Base-by-base conservation (phyloP, 1,140 invertebrate genomes). In the Drosophila bipectinata region DNA sequence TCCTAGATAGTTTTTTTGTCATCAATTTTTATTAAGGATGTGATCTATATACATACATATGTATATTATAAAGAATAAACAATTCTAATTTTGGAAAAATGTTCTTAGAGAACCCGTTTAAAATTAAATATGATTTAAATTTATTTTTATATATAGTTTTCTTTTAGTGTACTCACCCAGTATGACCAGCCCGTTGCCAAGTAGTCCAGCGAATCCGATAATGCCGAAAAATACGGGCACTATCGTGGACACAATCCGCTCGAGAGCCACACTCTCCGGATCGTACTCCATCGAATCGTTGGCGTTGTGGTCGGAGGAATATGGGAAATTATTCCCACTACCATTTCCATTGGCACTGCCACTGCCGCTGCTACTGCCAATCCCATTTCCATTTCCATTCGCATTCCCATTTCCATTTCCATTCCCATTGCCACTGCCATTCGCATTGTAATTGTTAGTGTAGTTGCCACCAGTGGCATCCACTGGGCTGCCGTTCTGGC, bases 131-230 rank as follows among this genome's bases (percentile, higher is more conserved):
- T 30, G 6, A 30, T 7, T 6, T 8, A 18, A 30, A 30, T 30
- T 7, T 39, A 9, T 39, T 10, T 1, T 12, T 15, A 1, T 14
- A 14, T 14, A 4, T 30, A n/a, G n/a, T 24, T 49, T 49, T 49
- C 10, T 34, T 34, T 34, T 34, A 10, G 32, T 49, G 24, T 18
- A 83, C 91, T 90, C 66, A 92, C 91, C 91, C 2, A 97, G 93
- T n/a, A 97, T 96, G 6, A 98, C 97, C 28, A 98, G 92, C 0
- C 95, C 94, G 92, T 98, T 99, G 63, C 98, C 98, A 26, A 98
- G 93, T 1, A 98, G 93, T 14, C 98, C 98, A 41, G 98, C 93
- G 6, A 98, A 93, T 28, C 97, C 96, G 26, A 69, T 69, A 48
- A 69, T 69, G 41, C 66, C 63, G 9, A 69, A 69, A 7, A 69